Evolutionary conservation across 2,797 vertebrate genomes (phyloP), one percentile per base, ranked within the genome.

Genomic region (Chiloscyllium punctatum): DNA sequence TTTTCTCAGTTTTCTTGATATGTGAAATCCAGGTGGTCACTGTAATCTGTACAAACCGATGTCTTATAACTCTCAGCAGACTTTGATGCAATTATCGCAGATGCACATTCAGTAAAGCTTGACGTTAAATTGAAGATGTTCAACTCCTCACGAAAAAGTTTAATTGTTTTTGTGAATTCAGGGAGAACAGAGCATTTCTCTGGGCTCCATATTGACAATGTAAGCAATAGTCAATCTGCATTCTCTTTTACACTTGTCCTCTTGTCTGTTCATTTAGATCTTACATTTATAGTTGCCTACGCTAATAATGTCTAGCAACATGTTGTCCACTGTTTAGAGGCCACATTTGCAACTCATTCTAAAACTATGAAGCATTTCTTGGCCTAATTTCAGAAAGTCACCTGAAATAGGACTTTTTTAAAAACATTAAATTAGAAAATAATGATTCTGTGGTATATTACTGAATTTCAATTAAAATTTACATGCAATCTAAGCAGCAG

Each of bases 381-480:
- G 69, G n/a, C 94, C 48, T 74, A 16, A 53, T 53, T 74, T 94
- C 69, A 94, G 25, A 72, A 95, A n/a, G 51, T 74, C 71, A 95
- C 9, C 68, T 68, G 53, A 94, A 74, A 94, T 94, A 48, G 42
- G 37, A 53, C 53, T 94, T 30, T 68, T 92, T 92, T 92, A 62
- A 62, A 62, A 62, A 69, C 90, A 91, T 91, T 91, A 91, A 91
- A 66, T 91, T 91, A 68, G 88, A 92, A 62, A 68, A 42, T 8
- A 91, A 21, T 66, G 33, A n/a, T 69, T 42, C 90, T 66, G 11
- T 37, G 37, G 13, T 92, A 68, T 69, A 42, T 69, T 62, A n/a
- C 16, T 90, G 87, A 90, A 62, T 62, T 68, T 92, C n/a, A 92
- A 92, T 92, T 69, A 92, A 69, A 92, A 42, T 69, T 69, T 92